Percentiles rank a stretch among this genome's conserved stretches.
phyloP scores from a whole-genome alignment of 2,797 vertebrate genomes.

The Epinephelus awoara region DNA sequence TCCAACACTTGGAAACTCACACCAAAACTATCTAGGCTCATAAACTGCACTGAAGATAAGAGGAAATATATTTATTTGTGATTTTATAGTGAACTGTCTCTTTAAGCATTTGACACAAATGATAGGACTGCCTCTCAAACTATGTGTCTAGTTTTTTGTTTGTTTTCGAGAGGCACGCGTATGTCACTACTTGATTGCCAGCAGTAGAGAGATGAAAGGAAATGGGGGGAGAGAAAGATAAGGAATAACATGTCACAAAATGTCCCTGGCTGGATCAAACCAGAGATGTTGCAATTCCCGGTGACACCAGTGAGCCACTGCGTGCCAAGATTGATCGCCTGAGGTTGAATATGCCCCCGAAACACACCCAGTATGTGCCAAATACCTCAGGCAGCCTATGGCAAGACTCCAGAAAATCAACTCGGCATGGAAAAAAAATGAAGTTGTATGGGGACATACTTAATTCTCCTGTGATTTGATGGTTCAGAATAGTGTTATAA shows the following conservation, averaged over 20 bases:
- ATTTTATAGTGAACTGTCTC: too few relatives aligned
- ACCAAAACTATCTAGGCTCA: too few relatives aligned
- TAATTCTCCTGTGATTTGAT: neutral
- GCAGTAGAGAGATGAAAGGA: neutral
- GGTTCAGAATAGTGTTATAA: neutral
- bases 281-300: neutral
- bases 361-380: slow-evolving; percentile 6
- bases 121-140: neutral
- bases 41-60: too few relatives aligned
- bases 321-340: neutral
- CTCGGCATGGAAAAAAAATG: neutral
- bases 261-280: neutral
- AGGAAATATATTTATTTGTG: too few relatives aligned
- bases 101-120: neutral
- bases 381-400: neutral
- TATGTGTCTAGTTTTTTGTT: neutral
- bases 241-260: neutral
- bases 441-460: neutral
- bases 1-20: too few relatives aligned
- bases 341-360: neutral
- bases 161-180: neutral
- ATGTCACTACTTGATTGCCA: neutral
- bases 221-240: neutral
- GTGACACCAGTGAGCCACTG: neutral
- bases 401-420: neutral